Conservation (phyloP, 2,888 invertebrate genomes). For the Drosophila mimica region DNA sequence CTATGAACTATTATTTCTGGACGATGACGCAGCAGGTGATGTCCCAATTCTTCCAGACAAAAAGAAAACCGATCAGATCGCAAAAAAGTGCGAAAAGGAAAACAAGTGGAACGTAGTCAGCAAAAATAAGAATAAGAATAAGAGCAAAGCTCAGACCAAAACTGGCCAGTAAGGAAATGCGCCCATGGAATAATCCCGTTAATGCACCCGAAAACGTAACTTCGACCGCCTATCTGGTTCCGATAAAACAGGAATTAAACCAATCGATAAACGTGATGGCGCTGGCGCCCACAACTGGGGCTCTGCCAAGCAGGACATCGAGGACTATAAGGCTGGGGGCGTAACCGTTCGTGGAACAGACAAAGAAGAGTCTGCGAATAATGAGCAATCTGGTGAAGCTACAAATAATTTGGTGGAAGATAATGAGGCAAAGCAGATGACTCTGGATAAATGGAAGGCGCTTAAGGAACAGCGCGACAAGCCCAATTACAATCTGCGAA, state of each 20-base stretch:
- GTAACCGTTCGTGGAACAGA: conserved; percentile 67
- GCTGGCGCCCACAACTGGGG: conserved; percentile 98
- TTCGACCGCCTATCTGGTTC: conserved; percentile 98
- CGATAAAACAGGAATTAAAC: conserved; percentile 95
- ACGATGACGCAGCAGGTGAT: conserved; percentile 72
- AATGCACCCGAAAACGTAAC: conserved; percentile 90
- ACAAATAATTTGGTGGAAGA: conserved; percentile 87
- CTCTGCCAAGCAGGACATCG: conserved; percentile 95
- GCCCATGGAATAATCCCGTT: conserved; percentile 83
- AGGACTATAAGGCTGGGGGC: conserved; percentile 84
- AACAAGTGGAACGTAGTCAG: conserved; percentile 77
- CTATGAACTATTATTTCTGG: conserved; percentile 84
- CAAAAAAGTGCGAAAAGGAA: conserved; percentile 79
- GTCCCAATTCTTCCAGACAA: conserved; percentile 35
- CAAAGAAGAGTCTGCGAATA: conserved; percentile 84
- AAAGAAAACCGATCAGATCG: conserved; percentile 53
- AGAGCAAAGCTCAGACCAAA: conserved; percentile 59
- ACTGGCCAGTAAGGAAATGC: conserved; percentile 87
- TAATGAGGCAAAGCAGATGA: conserved; percentile 94
- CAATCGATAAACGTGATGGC: conserved; percentile 97
- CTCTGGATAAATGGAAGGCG: conserved; percentile 97
- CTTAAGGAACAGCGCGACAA: conserved; percentile 90
- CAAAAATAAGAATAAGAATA: conserved; percentile 49
- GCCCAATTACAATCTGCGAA: conserved; percentile 95
- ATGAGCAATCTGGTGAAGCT: conserved; percentile 85